Conservation (phyloP, 2,888 invertebrate species). For the Volucella zonaria region DNA sequence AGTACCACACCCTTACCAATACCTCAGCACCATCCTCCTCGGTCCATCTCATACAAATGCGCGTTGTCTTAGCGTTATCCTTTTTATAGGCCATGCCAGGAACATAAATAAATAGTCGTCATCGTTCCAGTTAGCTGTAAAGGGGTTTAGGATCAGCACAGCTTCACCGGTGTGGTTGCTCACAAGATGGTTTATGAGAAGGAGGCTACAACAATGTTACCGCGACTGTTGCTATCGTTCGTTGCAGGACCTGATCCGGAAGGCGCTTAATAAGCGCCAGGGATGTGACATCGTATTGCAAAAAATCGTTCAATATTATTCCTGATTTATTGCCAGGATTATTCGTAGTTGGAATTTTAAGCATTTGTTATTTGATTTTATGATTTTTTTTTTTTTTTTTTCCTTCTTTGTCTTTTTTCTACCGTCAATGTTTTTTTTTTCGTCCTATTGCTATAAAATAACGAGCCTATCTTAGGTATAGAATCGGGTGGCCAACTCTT, state of each 20-base stretch:
- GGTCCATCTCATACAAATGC: not conserved
- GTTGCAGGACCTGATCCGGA: constrained; percentile 45
- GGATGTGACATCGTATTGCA: constrained; percentile 69
- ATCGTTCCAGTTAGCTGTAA: constrained; percentile 65
- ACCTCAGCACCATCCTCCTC: not conserved
- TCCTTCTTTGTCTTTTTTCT: constrained; percentile 19
- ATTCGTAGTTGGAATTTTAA: constrained; percentile 76
- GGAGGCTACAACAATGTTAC: constrained; percentile 22
- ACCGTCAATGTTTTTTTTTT: not conserved
- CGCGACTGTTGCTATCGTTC: constrained; percentile 49
- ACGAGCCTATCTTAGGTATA: constrained; percentile 20
- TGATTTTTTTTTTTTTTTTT: constrained; percentile 58
- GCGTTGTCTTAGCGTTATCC: constrained; percentile 65
- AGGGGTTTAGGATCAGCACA: constrained; percentile 59
- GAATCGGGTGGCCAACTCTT: constrained; percentile 35
- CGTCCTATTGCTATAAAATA: not conserved
- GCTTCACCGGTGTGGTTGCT: constrained; percentile 8
- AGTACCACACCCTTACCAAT: not conserved
- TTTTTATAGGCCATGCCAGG: constrained; percentile 67
- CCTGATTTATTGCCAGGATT: constrained; percentile 77
- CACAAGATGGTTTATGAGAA: constrained; percentile 5
- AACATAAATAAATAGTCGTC: constrained; percentile 74
- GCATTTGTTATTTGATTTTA: constrained; percentile 75
- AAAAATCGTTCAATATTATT: constrained; percentile 76
- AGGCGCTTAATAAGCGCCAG: constrained; percentile 42